Base-by-base conservation (phyloP, 2,113 vertebrate genomes). In the Pteruthius melanotis region DNA sequence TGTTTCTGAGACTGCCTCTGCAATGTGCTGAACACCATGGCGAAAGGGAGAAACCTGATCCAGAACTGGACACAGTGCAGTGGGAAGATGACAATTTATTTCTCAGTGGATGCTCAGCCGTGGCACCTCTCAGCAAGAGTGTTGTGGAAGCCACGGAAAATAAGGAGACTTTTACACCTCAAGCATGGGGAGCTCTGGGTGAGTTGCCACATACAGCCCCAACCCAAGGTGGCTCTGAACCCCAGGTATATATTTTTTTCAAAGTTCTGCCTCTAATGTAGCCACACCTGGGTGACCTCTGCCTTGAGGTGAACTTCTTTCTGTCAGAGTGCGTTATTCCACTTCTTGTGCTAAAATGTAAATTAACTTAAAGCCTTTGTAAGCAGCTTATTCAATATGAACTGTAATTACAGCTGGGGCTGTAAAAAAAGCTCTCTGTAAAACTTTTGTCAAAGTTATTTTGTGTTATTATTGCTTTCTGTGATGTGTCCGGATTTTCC, bases 371-470 rank as follows among this genome's bases (percentile, higher is more conserved):
- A 93, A 66, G 23, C n/a, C 20, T 21, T 60, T 59, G 16, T 70
- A 93, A 96, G 93, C 26, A 69, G 90, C 90, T 96, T 94, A 89
- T 86, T 94, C 85, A 74, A 35, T 44, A 61, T 71, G 74, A 92
- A 90, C 77, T 78, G 40, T 86, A 96, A 96, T 95, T 74, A 92
- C 83, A 75, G 64, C 82, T 33, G 26, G 60, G 54, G n/a, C 63
- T 90, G 54, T 66, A 90, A 77, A 83, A 80, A 83, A 93, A 84
- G 40, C 77, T 87, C 71, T 88, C 80, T 86, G 54, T 94, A 92
- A 93, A 95, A 96, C 85, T 95, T 95, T 47, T 47, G 83, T 93
- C 69, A 39, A 91, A 95, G 79, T 93, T 95, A 72, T 89, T 97
- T 85, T 57, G 60, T 95, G 69, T 78, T 95, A 64, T 92, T 84